Percentiles rank a stretch among this genome's conserved stretches.
Evolutionary conservation across 2,797 vertebrate genomes (phyloP).

Genomic region (Rhinogobio ventralis): DNA sequence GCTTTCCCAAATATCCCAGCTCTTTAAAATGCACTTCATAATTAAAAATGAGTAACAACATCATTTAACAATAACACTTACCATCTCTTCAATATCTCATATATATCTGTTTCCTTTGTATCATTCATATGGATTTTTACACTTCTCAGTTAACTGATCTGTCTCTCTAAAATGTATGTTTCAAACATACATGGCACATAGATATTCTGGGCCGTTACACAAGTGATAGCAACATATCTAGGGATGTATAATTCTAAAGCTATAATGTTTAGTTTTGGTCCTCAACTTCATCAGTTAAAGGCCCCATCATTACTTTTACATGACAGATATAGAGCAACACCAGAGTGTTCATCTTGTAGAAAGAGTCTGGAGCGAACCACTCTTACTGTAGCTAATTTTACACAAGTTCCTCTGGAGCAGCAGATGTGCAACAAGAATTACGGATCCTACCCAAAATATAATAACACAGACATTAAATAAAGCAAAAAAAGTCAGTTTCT

Average conservation of each 20-base stretch:
- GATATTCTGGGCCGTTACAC: slow-evolving; percentile 11
- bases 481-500: slow-evolving; percentile 62
- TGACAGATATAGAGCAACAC: slow-evolving; percentile 64
- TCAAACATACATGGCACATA: slow-evolving; percentile 50
- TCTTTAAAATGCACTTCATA: slow-evolving; percentile 58
- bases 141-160: slow-evolving; percentile 58
- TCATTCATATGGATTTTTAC: slow-evolving; percentile 70
- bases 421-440: slow-evolving; percentile 65
- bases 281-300: slow-evolving; percentile 61
- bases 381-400: slow-evolving; percentile 56
- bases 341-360: slow-evolving; percentile 65
- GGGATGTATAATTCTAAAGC: slow-evolving; percentile 56
- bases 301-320: slow-evolving; percentile 47
- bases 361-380: slow-evolving; percentile 75
- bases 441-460: slow-evolving; percentile 70
- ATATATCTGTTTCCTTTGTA: slow-evolving; percentile 47
- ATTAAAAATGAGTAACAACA: slow-evolving; percentile 49
- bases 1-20: slow-evolving; percentile 62
- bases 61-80: slow-evolving; percentile 57
- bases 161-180: slow-evolving; percentile 64
- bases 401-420: slow-evolving; percentile 30
- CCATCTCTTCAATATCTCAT: slow-evolving; percentile 54
- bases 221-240: background rate
- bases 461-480: slow-evolving; percentile 72
- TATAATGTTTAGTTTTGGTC: slow-evolving; percentile 54